Evolutionary conservation across 1,140 invertebrate species (phyloP), one percentile per base, ranked within the genome.

Genomic region (Diploscapter pachys): DNA sequence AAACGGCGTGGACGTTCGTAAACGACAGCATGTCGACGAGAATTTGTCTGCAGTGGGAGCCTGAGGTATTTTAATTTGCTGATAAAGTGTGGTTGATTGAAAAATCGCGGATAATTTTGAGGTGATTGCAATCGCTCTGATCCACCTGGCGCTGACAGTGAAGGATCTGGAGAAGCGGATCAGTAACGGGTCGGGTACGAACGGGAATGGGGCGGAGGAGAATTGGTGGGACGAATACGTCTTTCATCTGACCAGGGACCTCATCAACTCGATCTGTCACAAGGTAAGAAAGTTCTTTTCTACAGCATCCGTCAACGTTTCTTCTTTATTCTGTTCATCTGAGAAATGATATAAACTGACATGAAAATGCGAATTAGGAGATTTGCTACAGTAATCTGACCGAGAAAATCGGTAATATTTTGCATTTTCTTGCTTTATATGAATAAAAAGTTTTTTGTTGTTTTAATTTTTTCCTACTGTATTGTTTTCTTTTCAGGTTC

Each of bases 1-100:
- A 98, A 88, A 98, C 96, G 94, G 95, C 96, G 2, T 99, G 96
- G 96, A 98, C 95, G 49, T 99, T 99, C 88, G 94, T 99, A 0
- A 99, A 99, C 88, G 97, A 99, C 85, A 95, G 93, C 87, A 89
- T 97, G 65, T 97, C 94, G 84, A 99, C 96, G 9, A 98, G 95
- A 4, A 88, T 99, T 31, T 94, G 93, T 79, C 5, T 64, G 51
- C 13, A 64, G 13, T 64, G 63, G 63, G 63, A 64, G 13, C 63
- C 63, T 48, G 13, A 64, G 63, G 63, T 64, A 64, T 50, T 13
- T 11, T 59, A 59, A 11, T 59, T 13, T 13, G 9, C 57, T 13
- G 9, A 9, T 59, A 13, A 59, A 59, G 9, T 59, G 61, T 31
- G 31, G 55, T 13, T 59, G 9, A 59, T 59, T 11, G 13, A 59